These are phyloP conservation scores for Pheosia tremula DNA, from an alignment of 2,888 invertebrate genomes.

Conservation along the genomic window DNA sequence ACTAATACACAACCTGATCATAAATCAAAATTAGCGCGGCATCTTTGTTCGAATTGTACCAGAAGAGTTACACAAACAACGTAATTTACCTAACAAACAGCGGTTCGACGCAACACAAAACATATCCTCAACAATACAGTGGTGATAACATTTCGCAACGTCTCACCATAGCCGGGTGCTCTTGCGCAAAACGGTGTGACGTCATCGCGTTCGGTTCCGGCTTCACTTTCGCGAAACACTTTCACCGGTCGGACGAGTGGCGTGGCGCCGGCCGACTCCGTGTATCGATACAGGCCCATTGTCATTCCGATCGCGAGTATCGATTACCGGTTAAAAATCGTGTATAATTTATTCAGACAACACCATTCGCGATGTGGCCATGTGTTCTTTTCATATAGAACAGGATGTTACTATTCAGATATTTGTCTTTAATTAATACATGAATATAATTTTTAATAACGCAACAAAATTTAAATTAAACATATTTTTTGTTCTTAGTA, in stretches of 20 bases:
- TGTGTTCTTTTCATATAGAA: constrained; percentile 9
- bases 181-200: constrained; percentile 79
- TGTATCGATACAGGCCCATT: constrained; percentile 44
- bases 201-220: constrained; percentile 76
- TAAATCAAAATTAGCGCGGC: background rate
- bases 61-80: constrained; percentile 37
- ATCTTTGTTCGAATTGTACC: constrained; percentile 6
- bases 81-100: constrained; percentile 42
- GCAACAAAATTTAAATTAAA: background rate
- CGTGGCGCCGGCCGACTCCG: constrained; percentile 55
- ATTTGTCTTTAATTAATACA: background rate
- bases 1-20: background rate
- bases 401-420: constrained; percentile 13
- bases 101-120: constrained; percentile 34
- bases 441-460: background rate
- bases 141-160: constrained; percentile 76
- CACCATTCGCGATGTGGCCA: constrained; percentile 29
- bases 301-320: constrained; percentile 54
- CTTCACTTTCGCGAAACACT: constrained; percentile 83
- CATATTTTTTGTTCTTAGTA: background rate
- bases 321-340: constrained; percentile 53
- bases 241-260: constrained; percentile 66
- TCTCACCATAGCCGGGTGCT: constrained; percentile 57
- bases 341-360: constrained; percentile 55
- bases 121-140: constrained; percentile 57